Conservation (phyloP, 1,140 invertebrate species). For the Drosophila varians region DNA sequence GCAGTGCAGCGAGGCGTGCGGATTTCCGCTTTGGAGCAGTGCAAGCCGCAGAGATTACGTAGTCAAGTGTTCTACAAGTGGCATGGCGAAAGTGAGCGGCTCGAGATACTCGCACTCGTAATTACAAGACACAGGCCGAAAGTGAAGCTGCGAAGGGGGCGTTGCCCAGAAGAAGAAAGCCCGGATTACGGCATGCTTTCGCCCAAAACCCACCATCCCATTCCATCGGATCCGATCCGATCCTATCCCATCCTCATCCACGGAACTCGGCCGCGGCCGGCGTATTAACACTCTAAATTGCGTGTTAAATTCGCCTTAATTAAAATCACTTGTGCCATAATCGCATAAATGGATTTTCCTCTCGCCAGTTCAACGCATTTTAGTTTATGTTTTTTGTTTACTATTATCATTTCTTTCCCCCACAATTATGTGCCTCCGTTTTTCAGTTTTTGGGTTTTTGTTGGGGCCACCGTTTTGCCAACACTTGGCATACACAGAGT, state of each 20-base stretch:
- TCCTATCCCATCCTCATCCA: constrained; percentile 1
- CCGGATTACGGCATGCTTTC: constrained; percentile 49
- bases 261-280: neutral
- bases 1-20: constrained; percentile 41
- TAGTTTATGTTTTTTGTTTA: constrained; percentile 59
- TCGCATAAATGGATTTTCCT: constrained; percentile 32
- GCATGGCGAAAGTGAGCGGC: constrained; percentile 60
- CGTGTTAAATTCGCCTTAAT: constrained; percentile 77
- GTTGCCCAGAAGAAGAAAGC: constrained; percentile 33
- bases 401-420: constrained; percentile 42
- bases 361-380: constrained; percentile 56
- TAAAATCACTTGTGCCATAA: constrained; percentile 69
- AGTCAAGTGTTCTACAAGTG: constrained; percentile 61
- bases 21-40: constrained; percentile 2
- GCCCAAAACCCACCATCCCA: too few species aligned
- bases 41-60: constrained; percentile 49
- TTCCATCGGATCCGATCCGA: too few species aligned
- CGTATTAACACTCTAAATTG: constrained; percentile 68
- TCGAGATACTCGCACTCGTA: constrained; percentile 23
- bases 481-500: constrained; percentile 54
- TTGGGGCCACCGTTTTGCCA: constrained; percentile 41
- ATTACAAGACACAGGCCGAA: constrained; percentile 50
- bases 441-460: constrained; percentile 14
- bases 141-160: constrained; percentile 50
- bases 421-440: constrained; percentile 33